phyloP scores from a whole-genome alignment of 1,140 invertebrate genomes.

The Sminthurides bifidus region DNA sequence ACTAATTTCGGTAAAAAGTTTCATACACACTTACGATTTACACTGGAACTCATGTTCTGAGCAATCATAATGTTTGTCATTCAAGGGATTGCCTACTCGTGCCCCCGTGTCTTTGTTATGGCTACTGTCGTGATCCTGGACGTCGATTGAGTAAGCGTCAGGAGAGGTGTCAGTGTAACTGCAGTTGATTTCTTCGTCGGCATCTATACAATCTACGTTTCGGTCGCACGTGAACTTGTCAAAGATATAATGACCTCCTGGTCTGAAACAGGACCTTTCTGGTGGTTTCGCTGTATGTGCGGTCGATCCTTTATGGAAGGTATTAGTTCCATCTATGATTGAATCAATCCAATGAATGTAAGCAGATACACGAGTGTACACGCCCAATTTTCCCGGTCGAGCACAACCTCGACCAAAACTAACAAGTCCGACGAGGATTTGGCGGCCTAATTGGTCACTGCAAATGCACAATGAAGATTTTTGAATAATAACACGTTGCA shows the following conservation, averaged over 20 bases:
- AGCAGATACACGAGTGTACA: conserved; percentile 50
- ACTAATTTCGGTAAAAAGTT: background rate
- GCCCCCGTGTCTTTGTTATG: background rate
- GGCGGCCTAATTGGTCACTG: conserved; percentile 13
- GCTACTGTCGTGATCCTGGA: background rate
- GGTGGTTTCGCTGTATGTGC: conserved; percentile 37
- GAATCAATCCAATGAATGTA: conserved; percentile 20
- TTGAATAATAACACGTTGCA: too few species aligned
- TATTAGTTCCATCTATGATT: background rate
- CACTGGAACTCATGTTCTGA: conserved; percentile 13
- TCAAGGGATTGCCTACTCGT: conserved; percentile 5
- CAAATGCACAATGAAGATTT: conserved; percentile 8
- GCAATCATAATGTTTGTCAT: background rate
- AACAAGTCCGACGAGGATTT: conserved; percentile 59
- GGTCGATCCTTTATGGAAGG: background rate
- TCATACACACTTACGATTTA: conserved; percentile 4
- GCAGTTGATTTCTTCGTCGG: conserved; percentile 62
- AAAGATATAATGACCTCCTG: conserved; percentile 50
- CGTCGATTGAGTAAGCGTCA: background rate
- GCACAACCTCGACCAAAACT: conserved; percentile 73
- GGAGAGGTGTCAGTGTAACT: background rate
- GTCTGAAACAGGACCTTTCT: conserved; percentile 44
- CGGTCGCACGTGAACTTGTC: conserved; percentile 52
- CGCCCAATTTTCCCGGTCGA: conserved; percentile 59
- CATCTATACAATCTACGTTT: conserved; percentile 57